phyloP scores from a whole-genome alignment of 2,113 vertebrate genomes.

The Monopterus albus region DNA sequence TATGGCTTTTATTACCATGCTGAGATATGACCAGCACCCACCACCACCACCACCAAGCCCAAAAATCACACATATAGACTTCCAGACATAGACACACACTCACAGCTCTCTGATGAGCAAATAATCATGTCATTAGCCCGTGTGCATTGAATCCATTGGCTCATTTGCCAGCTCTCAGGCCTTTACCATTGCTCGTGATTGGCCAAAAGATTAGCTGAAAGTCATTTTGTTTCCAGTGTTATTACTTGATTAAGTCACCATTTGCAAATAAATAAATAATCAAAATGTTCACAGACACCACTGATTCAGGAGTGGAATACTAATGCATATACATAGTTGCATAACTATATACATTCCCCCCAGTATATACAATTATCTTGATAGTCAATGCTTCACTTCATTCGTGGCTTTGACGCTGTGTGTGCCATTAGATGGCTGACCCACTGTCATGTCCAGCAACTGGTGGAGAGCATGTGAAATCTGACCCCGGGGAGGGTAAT shows the following conservation, averaged over 20 bases:
- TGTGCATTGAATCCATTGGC: slow-evolving; percentile 55
- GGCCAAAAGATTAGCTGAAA: slow-evolving; percentile 74
- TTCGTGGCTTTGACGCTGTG: slow-evolving; percentile 34
- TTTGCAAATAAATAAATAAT: slow-evolving; percentile 50
- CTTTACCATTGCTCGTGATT: slow-evolving; percentile 75
- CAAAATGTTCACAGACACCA: slow-evolving; percentile 33
- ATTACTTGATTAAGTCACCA: slow-evolving; percentile 74
- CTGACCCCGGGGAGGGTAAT: slow-evolving; percentile 54
- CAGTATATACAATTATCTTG: no score
- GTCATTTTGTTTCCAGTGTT: slow-evolving; percentile 70
- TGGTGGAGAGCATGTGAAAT: slow-evolving; percentile 51
- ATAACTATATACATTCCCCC: slow-evolving; percentile 11
- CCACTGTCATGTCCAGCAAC: slow-evolving; percentile 24
- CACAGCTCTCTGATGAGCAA: slow-evolving; percentile 73
- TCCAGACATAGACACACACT: slow-evolving; percentile 26
- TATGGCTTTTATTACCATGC: slow-evolving; percentile 72
- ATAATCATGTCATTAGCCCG: slow-evolving; percentile 78
- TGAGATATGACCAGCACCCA: slow-evolving; percentile 68
- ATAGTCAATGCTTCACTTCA: no score
- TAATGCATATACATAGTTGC: slow-evolving; percentile 35
- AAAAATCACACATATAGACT: slow-evolving; percentile 28
- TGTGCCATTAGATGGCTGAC: slow-evolving; percentile 31
- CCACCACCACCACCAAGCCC: background rate
- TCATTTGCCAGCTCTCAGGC: slow-evolving; percentile 73
- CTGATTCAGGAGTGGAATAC: slow-evolving; percentile 34